Evolutionary conservation across 2,113 vertebrate genomes (phyloP), one percentile per base, ranked within the genome.

Genomic region (Rhipidura dahli): DNA sequence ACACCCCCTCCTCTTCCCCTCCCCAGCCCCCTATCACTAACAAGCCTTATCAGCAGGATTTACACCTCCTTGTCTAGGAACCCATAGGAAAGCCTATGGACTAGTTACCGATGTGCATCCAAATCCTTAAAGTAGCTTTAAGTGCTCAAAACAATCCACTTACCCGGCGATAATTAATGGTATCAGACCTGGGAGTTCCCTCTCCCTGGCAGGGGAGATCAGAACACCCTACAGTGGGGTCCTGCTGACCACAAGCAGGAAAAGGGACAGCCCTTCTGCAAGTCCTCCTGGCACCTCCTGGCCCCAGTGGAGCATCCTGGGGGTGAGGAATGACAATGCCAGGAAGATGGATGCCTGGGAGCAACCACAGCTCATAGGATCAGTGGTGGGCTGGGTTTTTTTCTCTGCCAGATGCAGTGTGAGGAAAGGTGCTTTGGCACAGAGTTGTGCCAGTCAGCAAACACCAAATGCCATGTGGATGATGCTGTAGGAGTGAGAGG

Each of bases 21-120:
- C 70, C 83, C 51, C 68, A 93, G 77, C 60, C 51, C 71, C 72
- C 33, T 96, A 97, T 95, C 89, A 93, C 92, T 96, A 97, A 95
- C 92, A 95, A 89, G 85, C 75, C 90, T 97, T 97, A 97, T 97
- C 97, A 76, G 93, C 86, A 88, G 95, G 96, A 97, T 97, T 97
- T 97, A 96, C 96, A 97, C 96, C 94, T 97, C 79, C 78, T 96
- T 94, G 95, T 97, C 96, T 94, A 93, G 90, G 57, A 94, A 88
- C 75, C 60, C 45, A 3, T 53, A 93, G 92, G 81, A 85, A 90
- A 96, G 63, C 59, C 64, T n/a, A 33, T 1, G 57, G 87, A 37
- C 60, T 13, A 3, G 56, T 96, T 86, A 80, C 66, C 7, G 0
- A 59, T 63, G 81, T 69, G 78, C 78, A 87, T 93, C 78, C 84